These are phyloP conservation scores for Galbula dea DNA, from an alignment of 2,113 vertebrate genomes.

Conservation along the genomic window DNA sequence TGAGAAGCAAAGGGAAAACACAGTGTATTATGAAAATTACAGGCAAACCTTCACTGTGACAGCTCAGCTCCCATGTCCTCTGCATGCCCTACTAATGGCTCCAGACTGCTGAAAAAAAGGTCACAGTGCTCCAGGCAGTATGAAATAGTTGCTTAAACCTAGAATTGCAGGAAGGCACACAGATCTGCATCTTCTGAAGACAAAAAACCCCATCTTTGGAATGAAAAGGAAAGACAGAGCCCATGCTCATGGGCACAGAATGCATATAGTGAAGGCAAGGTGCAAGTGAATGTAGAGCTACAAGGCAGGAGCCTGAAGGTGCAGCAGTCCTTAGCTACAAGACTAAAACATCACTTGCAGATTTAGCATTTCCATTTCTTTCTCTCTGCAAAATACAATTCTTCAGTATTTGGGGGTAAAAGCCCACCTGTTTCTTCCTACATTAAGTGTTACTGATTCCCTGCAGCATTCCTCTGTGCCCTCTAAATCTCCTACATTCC, in stretches of 20 bases:
- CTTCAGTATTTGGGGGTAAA: neutral
- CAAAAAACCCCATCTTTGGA: neutral
- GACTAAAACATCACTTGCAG: neutral
- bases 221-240: neutral
- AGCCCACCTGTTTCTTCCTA: neutral
- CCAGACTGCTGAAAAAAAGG: neutral
- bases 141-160: neutral
- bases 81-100: neutral
- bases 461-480: neutral
- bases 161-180: neutral
- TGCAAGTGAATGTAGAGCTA: neutral
- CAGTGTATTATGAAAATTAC: conserved; percentile 52
- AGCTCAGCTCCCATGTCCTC: neutral
- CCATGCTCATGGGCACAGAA: neutral
- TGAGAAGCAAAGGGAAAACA: conserved; percentile 14
- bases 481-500: neutral
- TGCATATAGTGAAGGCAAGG: neutral
- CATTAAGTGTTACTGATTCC: neutral
- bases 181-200: neutral
- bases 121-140: neutral
- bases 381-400: neutral
- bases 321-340: neutral
- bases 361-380: neutral
- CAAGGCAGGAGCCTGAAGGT: neutral
- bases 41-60: conserved; percentile 32